Evolutionary conservation across 2,888 invertebrate species (phyloP).

Genomic region (Leptopterna dolabrata): DNA sequence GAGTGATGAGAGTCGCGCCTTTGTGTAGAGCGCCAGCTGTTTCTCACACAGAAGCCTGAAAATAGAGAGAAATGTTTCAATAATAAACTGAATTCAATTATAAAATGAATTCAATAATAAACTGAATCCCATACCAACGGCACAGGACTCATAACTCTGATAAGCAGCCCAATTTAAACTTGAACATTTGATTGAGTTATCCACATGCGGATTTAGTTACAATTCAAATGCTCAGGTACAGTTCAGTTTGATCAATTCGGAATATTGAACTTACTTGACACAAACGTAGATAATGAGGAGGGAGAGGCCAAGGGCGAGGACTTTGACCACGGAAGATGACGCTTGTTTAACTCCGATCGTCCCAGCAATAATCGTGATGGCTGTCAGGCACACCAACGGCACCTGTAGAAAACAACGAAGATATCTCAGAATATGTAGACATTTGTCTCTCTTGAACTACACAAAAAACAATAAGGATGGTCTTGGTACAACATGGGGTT

Average conservation of each 20-base stretch:
- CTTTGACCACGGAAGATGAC: constrained; percentile 80
- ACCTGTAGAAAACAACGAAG: neutral
- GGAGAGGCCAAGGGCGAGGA: constrained; percentile 84
- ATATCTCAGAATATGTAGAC: neutral
- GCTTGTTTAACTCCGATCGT: constrained; percentile 71
- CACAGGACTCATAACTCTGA: no score
- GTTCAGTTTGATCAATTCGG: no score
- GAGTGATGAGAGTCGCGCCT: constrained; percentile 88
- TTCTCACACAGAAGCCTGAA: constrained; percentile 86
- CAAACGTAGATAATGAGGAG: constrained; percentile 87
- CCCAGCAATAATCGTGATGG: constrained; percentile 32
- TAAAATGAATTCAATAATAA: no score
- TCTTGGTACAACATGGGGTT: no score
- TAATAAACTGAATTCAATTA: neutral
- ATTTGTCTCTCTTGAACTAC: no score
- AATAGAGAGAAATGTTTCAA: constrained; percentile 63
- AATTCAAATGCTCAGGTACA: no score
- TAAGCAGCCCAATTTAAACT: no score
- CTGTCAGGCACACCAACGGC: constrained; percentile 20
- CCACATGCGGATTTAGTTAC: no score
- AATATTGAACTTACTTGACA: constrained; percentile 79
- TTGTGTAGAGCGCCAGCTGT: constrained; percentile 89
- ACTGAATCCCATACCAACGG: no score
- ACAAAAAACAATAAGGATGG: no score
- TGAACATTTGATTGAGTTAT: no score